These are phyloP conservation scores for Subanguina moxae DNA, from an alignment of 1,140 invertebrate species.

Conservation along the genomic window DNA sequence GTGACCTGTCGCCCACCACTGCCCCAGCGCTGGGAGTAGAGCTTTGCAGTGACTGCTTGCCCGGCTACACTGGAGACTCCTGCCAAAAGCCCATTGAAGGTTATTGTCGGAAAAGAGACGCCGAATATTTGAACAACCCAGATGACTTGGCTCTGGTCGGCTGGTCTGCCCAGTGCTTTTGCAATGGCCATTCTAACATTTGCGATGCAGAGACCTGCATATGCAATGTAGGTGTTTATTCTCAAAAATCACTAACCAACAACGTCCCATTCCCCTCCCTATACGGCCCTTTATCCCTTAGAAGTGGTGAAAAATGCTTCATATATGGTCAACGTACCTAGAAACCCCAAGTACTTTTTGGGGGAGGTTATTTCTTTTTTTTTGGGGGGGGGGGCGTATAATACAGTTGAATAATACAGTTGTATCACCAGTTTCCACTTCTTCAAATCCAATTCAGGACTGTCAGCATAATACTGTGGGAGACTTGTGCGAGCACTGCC, in stretches of 20 bases:
- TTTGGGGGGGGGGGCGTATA: no score
- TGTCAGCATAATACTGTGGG: constrained; percentile 76
- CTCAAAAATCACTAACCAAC: no score
- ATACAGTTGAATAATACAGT: no score
- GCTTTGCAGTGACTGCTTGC: constrained; percentile 72
- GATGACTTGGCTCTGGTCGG: constrained; percentile 73
- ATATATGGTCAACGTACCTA: no score
- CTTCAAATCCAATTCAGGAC: constrained; percentile 67
- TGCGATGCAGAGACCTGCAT: constrained; percentile 80
- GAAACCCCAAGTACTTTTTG: no score
- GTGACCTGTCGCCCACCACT: constrained; percentile 37
- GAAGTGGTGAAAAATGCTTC: no score
- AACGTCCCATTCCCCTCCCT: constrained; percentile 5
- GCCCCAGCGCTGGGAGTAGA: constrained; percentile 78
- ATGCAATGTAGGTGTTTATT: constrained; percentile 70
- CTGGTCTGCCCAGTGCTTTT: constrained; percentile 74
- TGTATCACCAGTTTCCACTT: constrained; percentile 40
- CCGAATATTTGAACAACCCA: constrained; percentile 63
- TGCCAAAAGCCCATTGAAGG: constrained; percentile 73
- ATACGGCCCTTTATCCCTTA: no score
- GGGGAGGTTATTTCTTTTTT: no score
- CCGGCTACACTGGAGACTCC: constrained; percentile 50
- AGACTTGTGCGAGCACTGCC: constrained; percentile 82
- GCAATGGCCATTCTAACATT: constrained; percentile 72
- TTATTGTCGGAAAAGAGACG: constrained; percentile 72